Base-by-base conservation (phyloP, 2,797 vertebrate genomes). In the Natrix natrix region DNA sequence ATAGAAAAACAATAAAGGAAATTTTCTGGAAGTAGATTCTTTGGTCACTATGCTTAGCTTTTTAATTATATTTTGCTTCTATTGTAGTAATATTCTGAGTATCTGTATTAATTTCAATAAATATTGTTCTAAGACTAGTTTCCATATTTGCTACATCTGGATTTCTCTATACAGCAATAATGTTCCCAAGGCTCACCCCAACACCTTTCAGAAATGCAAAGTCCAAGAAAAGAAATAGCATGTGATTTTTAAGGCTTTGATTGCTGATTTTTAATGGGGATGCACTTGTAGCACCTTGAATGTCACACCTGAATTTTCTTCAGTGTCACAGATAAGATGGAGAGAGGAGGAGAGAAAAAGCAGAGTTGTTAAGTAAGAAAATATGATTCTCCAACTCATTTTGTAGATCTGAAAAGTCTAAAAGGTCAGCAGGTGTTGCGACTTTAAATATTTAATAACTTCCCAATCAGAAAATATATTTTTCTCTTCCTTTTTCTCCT, bases 381-480 rank as follows among this genome's bases (percentile, higher is more conserved):
- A 56, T 52, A 60, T 66, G 52, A 89, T 48, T 90, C 60, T 52
- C 57, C 52, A 22, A 89, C 26, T 94, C 93, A 91, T 91, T 91
- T 91, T 86, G 57, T 28, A 89, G 69, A 20, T 83, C 61, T 66
- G 91, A 90, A 91, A 91, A 86, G 55, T 83, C 69, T 92, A 83
- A 86, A 86, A 89, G 86, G 92, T 59, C 57, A 16, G 17, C 2
- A 11, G 52, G 89, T 37, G 11, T 90, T 37, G 86, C 26, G 59
- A 86, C 89, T 92, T 91, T 91, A 89, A 86, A 91, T 89, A 69
- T 89, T 83, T 86, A 89, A 92, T 91, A 89, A 59, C 48, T 66
- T 92, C 66, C 86, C 93, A 91, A 88, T 92, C 86, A 57, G 89
- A 57, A 57, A 88, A 88, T 90, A 26, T 63, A 91, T 74, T 87